Evolutionary conservation across 1,140 invertebrate species (phyloP), one percentile per base, ranked within the genome.

Genomic region (Carcinoscorpius rotundicauda): DNA sequence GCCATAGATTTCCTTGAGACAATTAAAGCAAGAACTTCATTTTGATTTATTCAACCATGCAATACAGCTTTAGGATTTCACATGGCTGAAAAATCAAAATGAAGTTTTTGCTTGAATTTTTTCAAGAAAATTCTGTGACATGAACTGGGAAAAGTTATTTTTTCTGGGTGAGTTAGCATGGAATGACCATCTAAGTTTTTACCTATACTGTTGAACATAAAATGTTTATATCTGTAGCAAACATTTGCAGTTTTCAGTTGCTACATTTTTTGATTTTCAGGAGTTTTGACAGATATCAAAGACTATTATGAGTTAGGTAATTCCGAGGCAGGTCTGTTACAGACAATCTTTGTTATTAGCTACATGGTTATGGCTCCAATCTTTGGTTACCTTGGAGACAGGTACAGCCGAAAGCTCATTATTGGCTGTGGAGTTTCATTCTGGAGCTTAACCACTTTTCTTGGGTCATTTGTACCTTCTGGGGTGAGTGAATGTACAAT

Each of bases 301-400:
- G 72, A 72, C 0, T 84, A 87, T 63, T 97, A 92, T 74, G 3
- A 79, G 0, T 86, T 96, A 49, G 76, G 79, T 50, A 85, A 96
- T 78, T 84, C 85, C 64, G 73, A 83, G 65, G 87, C 83, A 52
- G 97, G 97, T 3, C 79, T 98, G 5, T 79, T 99, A 10, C 95
- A 98, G 79, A 99, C 97, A 3, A 91, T 87, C 4, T 99, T 99
- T 76, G 90, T 99, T 52, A 76, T 95, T 52, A 92, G 89, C 64
- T 99, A 98, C 75, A 98, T 98, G 95, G 75, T 98, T 49, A 95
- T 93, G 76, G 96, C 96, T 0, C 97, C 97, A 0, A 74, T 98
- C 52, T 99, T 98, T 80, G 97, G 97, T 3, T 99, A 96, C 79
- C 77, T 98, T 58, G 97, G 97, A 0, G 97, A 99, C 80, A 80